Conservation (phyloP, 2,113 vertebrate genomes). For the Calypte anna region DNA sequence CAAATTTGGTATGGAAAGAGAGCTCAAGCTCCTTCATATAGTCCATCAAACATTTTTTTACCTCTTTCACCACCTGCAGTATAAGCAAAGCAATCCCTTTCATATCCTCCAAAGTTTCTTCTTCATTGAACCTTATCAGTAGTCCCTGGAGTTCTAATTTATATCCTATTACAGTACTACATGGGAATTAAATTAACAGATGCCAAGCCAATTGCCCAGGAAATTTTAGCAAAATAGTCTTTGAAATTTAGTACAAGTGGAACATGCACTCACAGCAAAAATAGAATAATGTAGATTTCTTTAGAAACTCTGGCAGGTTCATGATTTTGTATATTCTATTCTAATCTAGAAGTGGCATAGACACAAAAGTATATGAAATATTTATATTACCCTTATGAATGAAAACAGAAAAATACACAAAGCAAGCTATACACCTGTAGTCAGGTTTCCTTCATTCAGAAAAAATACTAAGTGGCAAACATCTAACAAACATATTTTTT, state of each 20-base stretch:
- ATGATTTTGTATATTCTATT: not conserved
- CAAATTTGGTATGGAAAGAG: not conserved
- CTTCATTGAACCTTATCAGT: not conserved
- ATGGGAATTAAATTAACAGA: constrained; percentile 23
- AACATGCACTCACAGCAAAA: not conserved
- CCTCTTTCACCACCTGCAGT: not conserved
- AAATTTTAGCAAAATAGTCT: not conserved
- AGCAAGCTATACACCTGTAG: not conserved
- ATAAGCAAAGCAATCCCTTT: not conserved
- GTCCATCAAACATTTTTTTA: not conserved
- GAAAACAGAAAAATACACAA: not conserved
- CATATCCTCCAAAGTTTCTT: not conserved
- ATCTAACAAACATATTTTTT: not conserved
- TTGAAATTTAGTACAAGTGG: not conserved
- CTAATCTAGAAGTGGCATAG: not conserved
- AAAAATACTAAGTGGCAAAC: not conserved
- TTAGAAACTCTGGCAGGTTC: not conserved
- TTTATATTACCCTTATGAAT: not conserved
- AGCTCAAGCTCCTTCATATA: not conserved
- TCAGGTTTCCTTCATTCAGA: not conserved
- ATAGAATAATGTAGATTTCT: not conserved
- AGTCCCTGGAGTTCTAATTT: constrained; percentile 42
- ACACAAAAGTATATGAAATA: not conserved
- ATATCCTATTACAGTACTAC: not conserved
- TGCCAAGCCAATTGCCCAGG: not conserved